Percentiles rank a stretch among this genome's conserved stretches.
These are phyloP conservation scores for Trachelus iudaicus DNA, from an alignment of 2,888 invertebrate species.

Conservation along the genomic window DNA sequence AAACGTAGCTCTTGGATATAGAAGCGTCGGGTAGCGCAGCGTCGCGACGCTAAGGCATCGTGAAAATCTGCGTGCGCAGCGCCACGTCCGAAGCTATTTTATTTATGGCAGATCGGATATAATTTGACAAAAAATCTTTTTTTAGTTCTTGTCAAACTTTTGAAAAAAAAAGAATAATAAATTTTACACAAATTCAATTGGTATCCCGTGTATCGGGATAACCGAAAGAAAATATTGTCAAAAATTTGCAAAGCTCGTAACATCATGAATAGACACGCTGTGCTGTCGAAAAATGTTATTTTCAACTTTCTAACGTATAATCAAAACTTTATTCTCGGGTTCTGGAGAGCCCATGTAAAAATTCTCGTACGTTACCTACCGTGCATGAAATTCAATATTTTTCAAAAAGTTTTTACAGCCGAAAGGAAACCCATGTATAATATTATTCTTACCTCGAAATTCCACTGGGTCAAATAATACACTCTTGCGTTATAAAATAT, in stretches of 20 bases:
- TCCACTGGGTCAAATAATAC: neutral
- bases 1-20: neutral
- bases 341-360: neutral
- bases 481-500: neutral
- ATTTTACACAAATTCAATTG: neutral
- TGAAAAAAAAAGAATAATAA: neutral
- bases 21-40: constrained; percentile 16
- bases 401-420: neutral
- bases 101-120: neutral
- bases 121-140: neutral
- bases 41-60: constrained; percentile 23
- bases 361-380: neutral
- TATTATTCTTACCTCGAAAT: neutral
- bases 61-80: constrained; percentile 25
- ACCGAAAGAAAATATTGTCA: constrained; percentile 11
- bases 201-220: neutral
- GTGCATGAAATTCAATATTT: neutral
- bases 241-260: constrained; percentile 1
- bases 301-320: neutral
- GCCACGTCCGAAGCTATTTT: neutral
- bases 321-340: neutral
- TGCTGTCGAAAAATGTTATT: neutral
- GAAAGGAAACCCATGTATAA: neutral
- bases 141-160: neutral
- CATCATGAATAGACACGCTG: neutral